Conservation (phyloP, 2,888 invertebrate species). For the Heliconius ethilla region DNA sequence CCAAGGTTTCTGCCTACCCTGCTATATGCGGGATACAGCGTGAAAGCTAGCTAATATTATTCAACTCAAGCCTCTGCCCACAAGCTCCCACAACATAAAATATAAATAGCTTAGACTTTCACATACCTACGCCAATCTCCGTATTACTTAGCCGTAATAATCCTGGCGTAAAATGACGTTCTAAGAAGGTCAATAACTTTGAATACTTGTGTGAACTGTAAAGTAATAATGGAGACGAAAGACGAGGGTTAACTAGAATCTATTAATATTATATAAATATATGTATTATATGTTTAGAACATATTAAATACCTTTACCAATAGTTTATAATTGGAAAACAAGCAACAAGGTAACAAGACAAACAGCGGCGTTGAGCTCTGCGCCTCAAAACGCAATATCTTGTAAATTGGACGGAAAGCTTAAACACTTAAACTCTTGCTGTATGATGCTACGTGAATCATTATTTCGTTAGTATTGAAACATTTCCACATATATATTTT, state of each 20-base stretch:
- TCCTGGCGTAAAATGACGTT: conserved; percentile 9
- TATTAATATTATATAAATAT: neutral
- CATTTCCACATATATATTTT: no score
- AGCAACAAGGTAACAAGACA: neutral
- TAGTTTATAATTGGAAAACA: no score
- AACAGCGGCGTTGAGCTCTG: neutral
- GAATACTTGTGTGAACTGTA: neutral
- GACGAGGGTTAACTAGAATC: neutral
- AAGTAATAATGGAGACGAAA: neutral
- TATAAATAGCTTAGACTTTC: neutral
- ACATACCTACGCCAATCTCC: neutral
- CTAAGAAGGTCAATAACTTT: conserved; percentile 13
- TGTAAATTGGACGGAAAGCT: neutral
- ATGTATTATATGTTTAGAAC: neutral
- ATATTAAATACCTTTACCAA: neutral
- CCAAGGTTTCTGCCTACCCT: no score
- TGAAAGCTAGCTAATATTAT: no score
- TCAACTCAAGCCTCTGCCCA: no score
- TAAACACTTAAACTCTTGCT: neutral
- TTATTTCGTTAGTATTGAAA: no score
- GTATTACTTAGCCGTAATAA: neutral
- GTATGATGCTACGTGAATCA: neutral
- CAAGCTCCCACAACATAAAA: neutral
- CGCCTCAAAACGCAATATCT: neutral
- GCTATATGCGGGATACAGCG: no score